phyloP scores from a whole-genome alignment of 2,888 invertebrate genomes.

The Caradrina kadenii region DNA sequence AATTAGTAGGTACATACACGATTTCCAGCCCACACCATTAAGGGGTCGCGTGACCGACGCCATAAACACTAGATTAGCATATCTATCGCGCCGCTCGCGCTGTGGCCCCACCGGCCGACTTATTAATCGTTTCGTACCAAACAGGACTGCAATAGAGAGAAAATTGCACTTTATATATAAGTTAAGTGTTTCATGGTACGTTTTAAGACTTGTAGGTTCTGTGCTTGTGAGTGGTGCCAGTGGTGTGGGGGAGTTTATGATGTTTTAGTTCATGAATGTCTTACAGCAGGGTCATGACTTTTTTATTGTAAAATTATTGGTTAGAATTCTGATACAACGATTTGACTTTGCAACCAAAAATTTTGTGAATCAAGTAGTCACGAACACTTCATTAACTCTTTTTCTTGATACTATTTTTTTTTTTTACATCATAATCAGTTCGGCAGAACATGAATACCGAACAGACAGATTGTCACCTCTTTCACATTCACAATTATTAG shows the following conservation, averaged over 20 bases:
- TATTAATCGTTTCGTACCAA: conserved; percentile 46
- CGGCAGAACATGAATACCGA: neutral
- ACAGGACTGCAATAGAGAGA: conserved; percentile 27
- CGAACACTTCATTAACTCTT: too few species aligned
- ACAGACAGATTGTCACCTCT: neutral
- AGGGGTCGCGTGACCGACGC: conserved; percentile 64
- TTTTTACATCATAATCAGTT: neutral
- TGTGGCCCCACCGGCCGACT: conserved; percentile 29
- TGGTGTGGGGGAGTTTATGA: conserved; percentile 7
- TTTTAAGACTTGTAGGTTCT: conserved; percentile 19
- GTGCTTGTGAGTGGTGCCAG: neutral
- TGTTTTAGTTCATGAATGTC: neutral
- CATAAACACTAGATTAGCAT: conserved; percentile 70
- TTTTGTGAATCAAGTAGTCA: too few species aligned
- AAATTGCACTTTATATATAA: conserved; percentile 34
- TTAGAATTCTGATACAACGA: neutral
- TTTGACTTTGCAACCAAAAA: neutral
- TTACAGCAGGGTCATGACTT: neutral
- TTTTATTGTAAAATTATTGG: neutral
- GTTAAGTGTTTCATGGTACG: conserved; percentile 27
- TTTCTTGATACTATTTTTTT: too few species aligned
- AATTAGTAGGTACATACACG: conserved; percentile 55
- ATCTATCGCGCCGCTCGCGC: conserved; percentile 59
- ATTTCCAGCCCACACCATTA: conserved; percentile 37
- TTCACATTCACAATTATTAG: conserved; percentile 5